These are phyloP conservation scores for Drosophila persimilis DNA, from an alignment of 1,140 invertebrate genomes.

Conservation along the genomic window DNA sequence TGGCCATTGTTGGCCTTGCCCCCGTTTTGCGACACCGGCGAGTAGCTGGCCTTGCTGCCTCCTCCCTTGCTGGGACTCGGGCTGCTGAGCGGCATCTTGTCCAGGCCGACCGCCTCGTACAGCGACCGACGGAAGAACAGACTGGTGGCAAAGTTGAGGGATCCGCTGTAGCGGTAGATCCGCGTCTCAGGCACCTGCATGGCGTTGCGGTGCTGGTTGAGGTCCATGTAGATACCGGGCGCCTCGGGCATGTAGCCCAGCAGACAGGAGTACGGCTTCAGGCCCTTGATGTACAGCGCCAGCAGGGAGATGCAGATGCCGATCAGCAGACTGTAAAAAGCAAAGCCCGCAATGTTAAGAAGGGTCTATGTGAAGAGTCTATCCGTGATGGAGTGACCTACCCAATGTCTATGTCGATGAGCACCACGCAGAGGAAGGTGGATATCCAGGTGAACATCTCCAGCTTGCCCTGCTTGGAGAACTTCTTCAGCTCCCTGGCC, in stretches of 20 bases:
- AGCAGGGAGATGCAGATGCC: constrained; percentile 70
- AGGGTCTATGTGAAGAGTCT: background rate
- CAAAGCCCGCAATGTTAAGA: background rate
- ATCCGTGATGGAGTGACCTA: constrained; percentile 19
- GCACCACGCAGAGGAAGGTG: constrained; percentile 90
- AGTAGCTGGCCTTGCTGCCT: constrained; percentile 36
- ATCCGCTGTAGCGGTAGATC: constrained; percentile 78
- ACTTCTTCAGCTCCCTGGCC: constrained; percentile 88
- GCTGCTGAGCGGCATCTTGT: constrained; percentile 35
- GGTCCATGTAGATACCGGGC: constrained; percentile 74
- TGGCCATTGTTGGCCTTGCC: constrained; percentile 28
- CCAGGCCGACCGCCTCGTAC: constrained; percentile 59
- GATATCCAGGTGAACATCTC: constrained; percentile 94
- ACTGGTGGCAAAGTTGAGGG: constrained; percentile 77
- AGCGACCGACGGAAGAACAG: constrained; percentile 69
- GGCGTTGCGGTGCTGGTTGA: constrained; percentile 73
- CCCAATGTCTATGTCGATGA: constrained; percentile 93
- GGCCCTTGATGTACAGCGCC: constrained; percentile 77
- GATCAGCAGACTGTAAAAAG: constrained; percentile 57
- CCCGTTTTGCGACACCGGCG: constrained; percentile 57
- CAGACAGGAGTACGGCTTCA: constrained; percentile 69
- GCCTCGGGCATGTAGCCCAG: constrained; percentile 72
- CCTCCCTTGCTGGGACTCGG: constrained; percentile 11
- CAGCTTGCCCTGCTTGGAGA: constrained; percentile 90
- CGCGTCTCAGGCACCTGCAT: constrained; percentile 70